Base-by-base conservation (phyloP, 2,113 vertebrate species). In the Holacanthus passer region DNA sequence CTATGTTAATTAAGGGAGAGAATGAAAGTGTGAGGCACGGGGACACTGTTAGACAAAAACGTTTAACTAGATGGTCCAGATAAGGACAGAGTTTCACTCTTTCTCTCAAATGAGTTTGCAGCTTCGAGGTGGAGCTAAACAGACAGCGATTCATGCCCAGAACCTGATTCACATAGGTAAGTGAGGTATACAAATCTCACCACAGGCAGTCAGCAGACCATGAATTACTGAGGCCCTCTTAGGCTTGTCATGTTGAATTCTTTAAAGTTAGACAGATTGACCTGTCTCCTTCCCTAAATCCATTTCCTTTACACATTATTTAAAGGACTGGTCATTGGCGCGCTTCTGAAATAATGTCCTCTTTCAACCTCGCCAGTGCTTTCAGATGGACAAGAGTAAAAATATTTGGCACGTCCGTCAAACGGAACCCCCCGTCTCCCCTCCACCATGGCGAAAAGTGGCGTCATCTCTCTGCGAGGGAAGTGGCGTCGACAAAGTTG, bases 1-100 rank as follows among this genome's bases (percentile, higher is more conserved):
- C 87, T 78, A 41, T 89, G 88, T 91, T 94, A 91, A 94, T 94
- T 92, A 92, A 84, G 53, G 29, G 11, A 63, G 56, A 75, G 75
- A 79, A 72, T 75, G 68, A 83, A 77, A 85, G 82, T 65, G 82
- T 84, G 75, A 77, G 72, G 53, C 77, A 71, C 47, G 52, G 86
- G 77, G 63, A 85, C 72, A 22, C 48, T 79, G 80, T 88, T 84
- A 29, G 88, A 90, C 82, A 86, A 88, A 90, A 86, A 60, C 52
- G 14, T 89, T 90, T 90, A 89, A 85, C 83, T 83, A 41, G 82
- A 84, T 73, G 43, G 72, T 81, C 65, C 17, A 4, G 68, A 73
- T 77, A 59, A 56, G 68, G 59, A 72, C 56, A 24, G 12, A 52
- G 6, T 55, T 88, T 79, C 24, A n/a, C 32, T 77, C 63, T 37